phyloP scores from a whole-genome alignment of 2,113 vertebrate genomes.

The Cettia cetti region DNA sequence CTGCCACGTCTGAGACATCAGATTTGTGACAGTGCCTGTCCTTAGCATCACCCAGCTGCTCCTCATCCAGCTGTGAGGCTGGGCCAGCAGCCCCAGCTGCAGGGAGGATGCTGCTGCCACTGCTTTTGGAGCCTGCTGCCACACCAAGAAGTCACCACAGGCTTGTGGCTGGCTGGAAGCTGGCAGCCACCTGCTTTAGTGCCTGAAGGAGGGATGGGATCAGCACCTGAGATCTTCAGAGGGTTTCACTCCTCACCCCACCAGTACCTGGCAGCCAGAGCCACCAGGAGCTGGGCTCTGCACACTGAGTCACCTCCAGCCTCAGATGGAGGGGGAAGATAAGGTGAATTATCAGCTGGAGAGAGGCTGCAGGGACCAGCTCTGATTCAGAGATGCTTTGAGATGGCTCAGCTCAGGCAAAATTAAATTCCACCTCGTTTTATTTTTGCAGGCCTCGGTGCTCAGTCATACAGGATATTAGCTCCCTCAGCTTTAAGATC shows the following conservation, averaged over 20 bases:
- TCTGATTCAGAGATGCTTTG: not conserved
- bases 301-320: not conserved
- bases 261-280: not conserved
- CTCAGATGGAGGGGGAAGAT: not conserved
- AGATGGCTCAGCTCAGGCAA: not conserved
- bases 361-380: not conserved
- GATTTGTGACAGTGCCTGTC: not conserved
- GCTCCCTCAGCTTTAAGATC: not conserved
- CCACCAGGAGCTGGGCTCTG: not conserved
- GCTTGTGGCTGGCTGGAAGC: not conserved
- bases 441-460: not conserved
- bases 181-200: not conserved
- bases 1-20: not conserved
- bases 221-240: not conserved
- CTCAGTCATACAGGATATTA: not conserved
- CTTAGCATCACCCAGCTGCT: not conserved
- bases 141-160: not conserved
- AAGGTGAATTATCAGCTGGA: not conserved
- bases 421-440: not conserved
- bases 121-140: not conserved
- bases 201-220: not conserved
- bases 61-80: not conserved
- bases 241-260: not conserved
- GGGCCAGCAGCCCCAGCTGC: not conserved
- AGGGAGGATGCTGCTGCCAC: not conserved